Evolutionary conservation across 2,113 vertebrate genomes (phyloP).

Genomic region (Ctenodactylus gundi): DNA sequence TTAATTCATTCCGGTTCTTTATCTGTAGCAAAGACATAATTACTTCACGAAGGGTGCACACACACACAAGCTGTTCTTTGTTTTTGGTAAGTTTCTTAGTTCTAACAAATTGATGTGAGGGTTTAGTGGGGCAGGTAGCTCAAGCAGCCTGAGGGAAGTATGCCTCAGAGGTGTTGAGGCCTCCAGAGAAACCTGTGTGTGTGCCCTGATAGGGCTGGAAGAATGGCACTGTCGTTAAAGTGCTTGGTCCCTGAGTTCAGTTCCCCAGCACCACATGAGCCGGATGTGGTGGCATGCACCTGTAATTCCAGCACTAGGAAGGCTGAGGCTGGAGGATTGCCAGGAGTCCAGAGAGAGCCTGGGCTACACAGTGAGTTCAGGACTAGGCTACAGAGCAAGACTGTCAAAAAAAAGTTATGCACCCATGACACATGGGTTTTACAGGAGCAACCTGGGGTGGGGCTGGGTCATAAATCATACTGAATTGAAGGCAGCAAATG

Average conservation of each 20-base stretch:
- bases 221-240: too few relatives aligned
- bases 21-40: background rate
- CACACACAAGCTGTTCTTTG: background rate
- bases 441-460: background rate
- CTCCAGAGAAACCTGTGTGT: background rate
- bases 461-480: fast-evolving
- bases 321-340: too few relatives aligned
- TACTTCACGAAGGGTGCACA: background rate
- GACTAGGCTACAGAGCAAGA: too few relatives aligned
- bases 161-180: background rate
- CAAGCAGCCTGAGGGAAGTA: background rate
- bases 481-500: background rate
- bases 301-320: too few relatives aligned
- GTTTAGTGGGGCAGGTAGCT: fast-evolving
- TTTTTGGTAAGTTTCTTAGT: background rate
- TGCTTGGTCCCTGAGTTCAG: too few relatives aligned
- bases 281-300: too few relatives aligned
- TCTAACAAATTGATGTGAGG: background rate
- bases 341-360: too few relatives aligned
- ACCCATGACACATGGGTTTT: background rate
- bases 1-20: background rate
- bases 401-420: too few relatives aligned
- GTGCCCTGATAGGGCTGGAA: too few relatives aligned
- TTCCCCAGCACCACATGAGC: too few relatives aligned
- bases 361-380: too few relatives aligned